Evolutionary conservation across 1,140 invertebrate genomes (phyloP), one percentile per base, ranked within the genome.

Genomic region (Drosophila prosaltans): DNA sequence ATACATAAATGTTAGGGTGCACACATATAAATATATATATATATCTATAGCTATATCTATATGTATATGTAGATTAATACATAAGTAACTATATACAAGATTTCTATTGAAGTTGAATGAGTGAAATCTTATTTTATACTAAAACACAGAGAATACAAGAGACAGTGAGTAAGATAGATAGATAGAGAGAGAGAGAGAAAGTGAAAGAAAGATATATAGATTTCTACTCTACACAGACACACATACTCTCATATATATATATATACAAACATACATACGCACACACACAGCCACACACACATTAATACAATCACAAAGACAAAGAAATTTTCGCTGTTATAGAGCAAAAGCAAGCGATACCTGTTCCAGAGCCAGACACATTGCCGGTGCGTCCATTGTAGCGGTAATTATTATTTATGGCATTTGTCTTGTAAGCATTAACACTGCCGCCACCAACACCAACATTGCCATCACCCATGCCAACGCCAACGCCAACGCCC

Each of bases 391-490:
- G 91, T 90, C 90, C 90, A 89, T 91, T 91, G 83, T 90, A 92
- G 76, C 91, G 91, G 74, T 92, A 92, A 91, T 92, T 92, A 76
- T 91, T 92, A 89, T 92, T 92, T 71, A 92, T 85, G 69, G 82
- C 80, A 74, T 86, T 92, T 66, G 88, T 90, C 84, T 85, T 91
- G 57, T 85, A 91, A 70, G 69, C 82, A 68, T 30, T 62, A 41
- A 72, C 78, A 72, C 78, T 78, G 65, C 80, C 83, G 32, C 39
- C 72, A 62, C 55, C 63, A 60, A 63, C 66, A n/a, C 82, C 83
- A 36, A 39, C 72, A 63, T 48, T 66, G 48, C 70, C 76, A 32
- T 68, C 11, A 66, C 67, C 79, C 41, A 71, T 55, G 36, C 64
- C 70, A 26, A 80, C 41, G 40, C 60, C 65, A 64, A 76, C 41